Evolutionary conservation across 1,140 invertebrate species (phyloP), one percentile per base, ranked within the genome.

Genomic region (Pogonus chalceus): DNA sequence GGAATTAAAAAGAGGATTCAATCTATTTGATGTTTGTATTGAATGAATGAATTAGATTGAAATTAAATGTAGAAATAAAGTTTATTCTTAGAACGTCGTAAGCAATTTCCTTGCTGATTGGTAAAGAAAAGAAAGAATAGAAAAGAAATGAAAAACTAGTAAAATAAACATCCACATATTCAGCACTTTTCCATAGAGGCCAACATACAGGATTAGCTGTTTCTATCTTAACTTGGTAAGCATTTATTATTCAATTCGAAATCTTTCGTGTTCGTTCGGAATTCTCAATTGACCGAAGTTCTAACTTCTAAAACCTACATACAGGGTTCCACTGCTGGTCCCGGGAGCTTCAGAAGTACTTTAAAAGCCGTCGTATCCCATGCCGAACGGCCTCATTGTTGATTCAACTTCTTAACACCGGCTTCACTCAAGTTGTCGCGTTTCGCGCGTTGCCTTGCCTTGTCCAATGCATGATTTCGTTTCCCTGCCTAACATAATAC

Each of bases 211-310:
- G 37, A 43, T 18, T 43, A 43, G 37, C 37, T 43, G 18, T 43
- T 43, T 43, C 37, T 16, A 43, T 43, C 37, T 43, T 43, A 43
- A 43, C 37, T 43, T 18, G 18, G 37, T 43, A 43, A 43, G 37
- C 37, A 43, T 43, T 43, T 43, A 43, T 43, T 43, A 43, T 43
- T 43, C 37, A 43, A 43, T 43, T 43, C 37, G 37, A 43, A 43
- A 43, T 43, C 37, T 43, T 43, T 43, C 37, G 9, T 16, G 37
- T 18, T 43, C 9, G 37, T 18, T 43, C 37, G 37, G 37, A 43
- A 43, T 43, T 43, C 37, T 43, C 37, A 43, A 43, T 43, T 43
- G 37, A 43, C 37, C 37, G 37, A 43, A 43, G 9, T 43, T 43
- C 37, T 43, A 43, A 43, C 37, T 43, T 43, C 18, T 43, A 43